Percentiles rank a stretch among this genome's conserved stretches.
Evolutionary conservation across 2,113 vertebrate species (phyloP).

Genomic region (Myotis davidii): DNA sequence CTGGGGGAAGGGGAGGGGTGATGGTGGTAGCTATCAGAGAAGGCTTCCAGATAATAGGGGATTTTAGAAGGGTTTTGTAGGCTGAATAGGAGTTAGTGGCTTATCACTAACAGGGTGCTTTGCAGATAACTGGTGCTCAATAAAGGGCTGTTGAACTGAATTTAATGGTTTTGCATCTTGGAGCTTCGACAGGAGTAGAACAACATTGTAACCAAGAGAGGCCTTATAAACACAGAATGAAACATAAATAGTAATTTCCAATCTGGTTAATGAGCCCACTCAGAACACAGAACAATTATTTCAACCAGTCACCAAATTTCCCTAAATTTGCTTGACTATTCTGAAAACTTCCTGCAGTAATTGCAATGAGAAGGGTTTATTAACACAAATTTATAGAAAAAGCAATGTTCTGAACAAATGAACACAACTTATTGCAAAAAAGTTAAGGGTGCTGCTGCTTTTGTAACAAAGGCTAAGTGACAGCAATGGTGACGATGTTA

Average conservation of each 20-base stretch:
- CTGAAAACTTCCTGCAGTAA: neutral
- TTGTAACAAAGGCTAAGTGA: neutral
- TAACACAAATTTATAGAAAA: neutral
- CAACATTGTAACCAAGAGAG: neutral
- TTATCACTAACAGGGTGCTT: neutral
- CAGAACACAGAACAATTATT: neutral
- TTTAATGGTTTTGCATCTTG: neutral
- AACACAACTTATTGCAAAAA: neutral
- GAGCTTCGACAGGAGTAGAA: neutral
- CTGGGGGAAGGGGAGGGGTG: neutral
- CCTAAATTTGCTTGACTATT: neutral
- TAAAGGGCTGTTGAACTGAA: neutral
- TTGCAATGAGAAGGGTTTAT: neutral
- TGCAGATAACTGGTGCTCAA: neutral
- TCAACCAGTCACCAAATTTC: neutral
- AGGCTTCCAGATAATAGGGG: neutral
- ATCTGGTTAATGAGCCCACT: conserved; percentile 42
- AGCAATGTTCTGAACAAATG: neutral
- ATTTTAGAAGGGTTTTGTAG: neutral
- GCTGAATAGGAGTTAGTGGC: neutral
- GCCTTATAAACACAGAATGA: conserved; percentile 13
- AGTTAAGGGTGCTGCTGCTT: neutral
- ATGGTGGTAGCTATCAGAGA: neutral
- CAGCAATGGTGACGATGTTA: neutral
- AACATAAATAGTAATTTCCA: neutral